Evolutionary conservation across 92 coral and sea anemone species (phyloP), one percentile per base, ranked within the genome.

Genomic region (Muricea muricata): DNA sequence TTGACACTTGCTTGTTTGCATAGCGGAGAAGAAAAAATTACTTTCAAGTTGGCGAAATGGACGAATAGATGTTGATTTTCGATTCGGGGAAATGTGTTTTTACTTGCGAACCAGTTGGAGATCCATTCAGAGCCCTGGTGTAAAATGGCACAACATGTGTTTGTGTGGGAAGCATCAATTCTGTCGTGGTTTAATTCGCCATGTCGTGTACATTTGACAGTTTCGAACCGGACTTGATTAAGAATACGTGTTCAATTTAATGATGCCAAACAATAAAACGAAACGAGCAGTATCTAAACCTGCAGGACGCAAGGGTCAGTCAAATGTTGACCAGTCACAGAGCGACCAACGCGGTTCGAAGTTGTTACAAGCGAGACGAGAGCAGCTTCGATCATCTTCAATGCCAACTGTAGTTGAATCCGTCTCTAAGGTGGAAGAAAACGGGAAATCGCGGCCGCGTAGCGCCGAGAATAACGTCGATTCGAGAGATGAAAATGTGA

Each of bases 351-450:
- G 18, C 12, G 63, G 50, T 4, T 46, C 17, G 25, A 26, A 74
- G 0, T 37, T 12, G 37, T 74, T 74, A 25, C 41, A 26, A 46
- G 41, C 25, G 7, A 52, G 63, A 11, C 80, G 65, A 0, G 80
- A 74, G 35, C 63, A 37, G 18, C 39, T 74, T 21, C 80, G 80
- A 14, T 74, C 80, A 23, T 46, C 65, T 10, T 74, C 80, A 47
- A 74, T 74, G 80, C 80, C 80, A n/a, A n/a, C n/a, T 47, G 40
- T 25, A 29, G 41, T 46, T 1, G 80, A 74, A 18, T 0, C 54
- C 7, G 1, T 18, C 17, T 50, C 80, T 21, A 9, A 33, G n/a
- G 63, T 25, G 24, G 11, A 50, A 50, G 28, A 30, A 33, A 7
- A 32, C 1, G 10, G 30, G 35, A 40, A 40, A 37, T 20, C 78